Base-by-base conservation (phyloP, 2,888 invertebrate species). In the Luperina testacea region DNA sequence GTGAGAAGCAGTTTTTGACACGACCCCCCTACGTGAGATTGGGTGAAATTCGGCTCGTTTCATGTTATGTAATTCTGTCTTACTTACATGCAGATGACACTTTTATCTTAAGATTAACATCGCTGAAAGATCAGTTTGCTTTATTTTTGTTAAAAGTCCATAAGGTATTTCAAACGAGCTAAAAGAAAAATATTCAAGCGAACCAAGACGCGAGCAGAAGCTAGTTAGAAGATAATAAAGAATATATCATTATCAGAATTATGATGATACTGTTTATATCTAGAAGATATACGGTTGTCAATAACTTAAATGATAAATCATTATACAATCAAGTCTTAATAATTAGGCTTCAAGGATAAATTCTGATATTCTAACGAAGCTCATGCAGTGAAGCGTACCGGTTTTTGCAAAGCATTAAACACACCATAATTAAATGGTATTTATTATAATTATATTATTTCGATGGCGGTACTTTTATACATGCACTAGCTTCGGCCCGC, bases 31-130 rank as follows among this genome's bases (percentile, higher is more conserved):
- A n/a, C n/a, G n/a, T n/a, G n/a, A n/a, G n/a, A n/a, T n/a, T n/a
- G n/a, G n/a, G n/a, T n/a, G n/a, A n/a, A n/a, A n/a, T n/a, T n/a
- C n/a, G n/a, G n/a, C n/a, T n/a, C n/a, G n/a, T 75, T 38, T 84
- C 84, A 67, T 81, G 82, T 87, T 87, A 90, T 83, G 80, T 89
- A 90, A 91, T 32, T 69, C 70, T 61, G 64, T 53, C 70, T 79
- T 72, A 79, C 79, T 77, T 83, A 78, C 86, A 89, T 88, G 86
- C 81, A 88, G 85, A 90, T 90, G 85, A 86, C 87, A 88, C 85
- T 84, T 82, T 84, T 75, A 79, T 78, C 38, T 53, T 53, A 32
- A 75, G 72, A 85, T 77, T 78, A 77, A 67, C 70, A 76, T 79
- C 80, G 65, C 70, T 72, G 68, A 75, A 74, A n/a, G 64, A 83